Evolutionary conservation across 2,113 vertebrate genomes (phyloP).

Genomic region (Zosterops pallidus): DNA sequence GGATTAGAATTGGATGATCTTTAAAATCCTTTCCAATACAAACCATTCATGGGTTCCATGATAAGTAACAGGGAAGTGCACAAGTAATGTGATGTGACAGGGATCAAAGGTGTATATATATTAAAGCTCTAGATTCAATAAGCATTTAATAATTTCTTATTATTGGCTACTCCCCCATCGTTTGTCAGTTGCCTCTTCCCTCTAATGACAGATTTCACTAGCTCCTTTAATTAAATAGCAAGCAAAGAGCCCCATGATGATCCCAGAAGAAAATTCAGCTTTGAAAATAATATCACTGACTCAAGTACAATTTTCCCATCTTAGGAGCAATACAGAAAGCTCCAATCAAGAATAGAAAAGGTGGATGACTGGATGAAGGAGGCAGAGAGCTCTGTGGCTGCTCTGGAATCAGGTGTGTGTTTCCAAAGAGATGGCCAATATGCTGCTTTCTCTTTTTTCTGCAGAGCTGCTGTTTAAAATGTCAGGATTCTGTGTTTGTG

Average conservation of each 20-base stretch:
- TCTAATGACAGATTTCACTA: neutral
- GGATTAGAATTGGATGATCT: neutral
- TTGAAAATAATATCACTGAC: neutral
- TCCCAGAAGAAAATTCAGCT: neutral
- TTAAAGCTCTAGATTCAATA: neutral
- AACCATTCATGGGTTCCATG: neutral
- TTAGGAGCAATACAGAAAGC: constrained; percentile 68
- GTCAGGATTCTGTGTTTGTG: neutral
- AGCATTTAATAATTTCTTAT: neutral
- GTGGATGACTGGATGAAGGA: constrained; percentile 66
- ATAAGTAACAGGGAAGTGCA: neutral
- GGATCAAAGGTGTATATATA: neutral
- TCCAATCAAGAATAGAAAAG: constrained; percentile 58
- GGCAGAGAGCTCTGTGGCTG: constrained; percentile 56
- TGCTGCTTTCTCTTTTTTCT: neutral
- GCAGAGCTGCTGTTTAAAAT: neutral
- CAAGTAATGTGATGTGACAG: neutral
- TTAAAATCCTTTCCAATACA: neutral
- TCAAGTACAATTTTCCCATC: neutral
- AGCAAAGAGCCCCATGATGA: neutral
- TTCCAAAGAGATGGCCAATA: neutral
- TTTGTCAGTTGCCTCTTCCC: neutral
- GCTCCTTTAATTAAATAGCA: neutral
- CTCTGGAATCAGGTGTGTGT: constrained; percentile 65
- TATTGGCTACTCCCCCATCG: neutral